A percentile compares a stretch with the other conserved stretches of the same genome.
These are phyloP conservation scores for Orthosia cruda DNA, from an alignment of 2,888 invertebrate genomes.

Conservation along the genomic window DNA sequence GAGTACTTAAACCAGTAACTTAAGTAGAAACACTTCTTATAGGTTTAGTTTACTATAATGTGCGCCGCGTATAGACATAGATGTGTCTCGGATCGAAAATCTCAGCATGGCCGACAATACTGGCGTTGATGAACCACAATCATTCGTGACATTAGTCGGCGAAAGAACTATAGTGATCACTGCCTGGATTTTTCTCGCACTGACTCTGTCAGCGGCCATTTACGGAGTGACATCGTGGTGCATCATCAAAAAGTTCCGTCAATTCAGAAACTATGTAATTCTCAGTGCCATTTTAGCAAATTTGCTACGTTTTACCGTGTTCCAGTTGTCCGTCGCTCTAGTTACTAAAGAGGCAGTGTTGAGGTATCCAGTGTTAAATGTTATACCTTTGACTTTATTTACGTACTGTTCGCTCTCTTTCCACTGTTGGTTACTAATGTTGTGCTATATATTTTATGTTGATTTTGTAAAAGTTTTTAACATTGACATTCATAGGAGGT, in stretches of 20 bases:
- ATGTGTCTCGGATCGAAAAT: background rate
- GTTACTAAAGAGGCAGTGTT: background rate
- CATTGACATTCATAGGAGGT: conserved; percentile 22
- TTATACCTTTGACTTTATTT: background rate
- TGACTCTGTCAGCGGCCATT: background rate
- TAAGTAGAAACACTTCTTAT: background rate
- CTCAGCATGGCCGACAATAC: background rate
- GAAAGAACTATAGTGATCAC: background rate
- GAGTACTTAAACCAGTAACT: background rate
- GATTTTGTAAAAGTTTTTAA: conserved; percentile 37
- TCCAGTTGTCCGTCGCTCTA: background rate
- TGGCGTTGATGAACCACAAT: background rate
- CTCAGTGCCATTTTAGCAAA: background rate
- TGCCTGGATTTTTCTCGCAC: background rate
- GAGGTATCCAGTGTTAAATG: background rate
- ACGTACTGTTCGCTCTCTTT: background rate
- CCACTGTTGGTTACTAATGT: conserved; percentile 24
- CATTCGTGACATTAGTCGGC: background rate
- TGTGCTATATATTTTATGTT: conserved; percentile 29
- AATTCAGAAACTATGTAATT: conserved; percentile 28
- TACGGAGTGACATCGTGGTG: conserved; percentile 42
- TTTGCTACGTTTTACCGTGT: background rate
- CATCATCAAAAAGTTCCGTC: conserved; percentile 28
- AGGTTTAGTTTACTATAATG: background rate
- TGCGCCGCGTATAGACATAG: background rate